Percentiles rank a stretch among this genome's conserved stretches.
These are phyloP conservation scores for Anisognathus igniventris DNA, from an alignment of 2,797 vertebrate species.

Conservation along the genomic window DNA sequence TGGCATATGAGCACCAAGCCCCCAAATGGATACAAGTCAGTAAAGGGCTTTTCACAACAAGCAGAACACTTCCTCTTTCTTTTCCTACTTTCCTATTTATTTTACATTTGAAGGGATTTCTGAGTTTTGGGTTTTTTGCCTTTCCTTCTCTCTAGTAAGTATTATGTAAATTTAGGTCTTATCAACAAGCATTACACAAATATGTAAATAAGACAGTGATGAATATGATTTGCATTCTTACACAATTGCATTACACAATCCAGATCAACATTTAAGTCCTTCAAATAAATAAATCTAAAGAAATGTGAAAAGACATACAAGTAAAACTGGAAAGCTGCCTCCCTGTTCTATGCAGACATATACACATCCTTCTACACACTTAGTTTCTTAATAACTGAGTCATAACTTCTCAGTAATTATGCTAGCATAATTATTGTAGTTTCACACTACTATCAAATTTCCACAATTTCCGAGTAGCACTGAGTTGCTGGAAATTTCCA, in stretches of 20 bases:
- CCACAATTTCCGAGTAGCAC: background rate
- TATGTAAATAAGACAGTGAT: background rate
- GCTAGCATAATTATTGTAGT: background rate
- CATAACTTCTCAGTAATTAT: background rate
- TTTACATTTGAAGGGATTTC: background rate
- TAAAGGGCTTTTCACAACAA: background rate
- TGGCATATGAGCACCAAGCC: background rate
- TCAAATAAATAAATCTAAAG: background rate
- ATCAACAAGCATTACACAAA: background rate
- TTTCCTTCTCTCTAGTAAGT: background rate
- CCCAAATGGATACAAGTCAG: background rate
- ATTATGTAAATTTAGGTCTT: background rate
- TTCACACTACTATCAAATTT: background rate
- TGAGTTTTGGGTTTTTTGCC: background rate
- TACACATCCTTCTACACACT: background rate
- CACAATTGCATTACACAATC: background rate
- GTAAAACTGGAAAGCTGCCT: background rate
- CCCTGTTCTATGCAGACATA: background rate
- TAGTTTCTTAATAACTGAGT: background rate
- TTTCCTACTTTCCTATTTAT: background rate
- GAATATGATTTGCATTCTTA: background rate
- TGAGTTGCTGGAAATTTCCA: background rate
- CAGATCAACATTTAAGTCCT: background rate
- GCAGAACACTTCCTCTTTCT: background rate
- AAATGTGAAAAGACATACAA: background rate